Evolutionary conservation across 2,888 invertebrate species (phyloP), one percentile per base, ranked within the genome.

Genomic region (Physocephala rufipes): DNA sequence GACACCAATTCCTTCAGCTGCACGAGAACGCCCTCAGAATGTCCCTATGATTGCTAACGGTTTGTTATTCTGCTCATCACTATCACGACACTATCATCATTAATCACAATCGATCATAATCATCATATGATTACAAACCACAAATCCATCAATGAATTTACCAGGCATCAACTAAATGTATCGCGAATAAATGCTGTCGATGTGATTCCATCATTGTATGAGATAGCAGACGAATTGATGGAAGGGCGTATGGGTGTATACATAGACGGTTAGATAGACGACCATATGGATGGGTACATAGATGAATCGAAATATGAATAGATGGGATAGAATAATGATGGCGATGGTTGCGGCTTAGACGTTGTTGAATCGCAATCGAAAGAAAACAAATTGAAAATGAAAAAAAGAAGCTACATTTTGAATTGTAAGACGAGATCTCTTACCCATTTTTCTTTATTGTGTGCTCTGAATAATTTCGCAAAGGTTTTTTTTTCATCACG

Each of bases 21-120:
- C 26, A 67, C 49, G 21, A 13, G 55, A 55, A 28, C 58, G 16
- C 2, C 4, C 3, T n/a, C 19, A 26, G 24, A 16, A 26, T 24
- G 28, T 28, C 26, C 3, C 55, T 24, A 28, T 28, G 13, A 28
- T 51, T 30, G 19, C 19, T 51, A 9, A 4, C 2, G 51, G 24
- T 58, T 67, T 67, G 43, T 28, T 51, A 68, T 68, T 61, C 68
- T 30, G 36, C 21, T 36, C 68, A n/a, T 30, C 19, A 51, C 47
- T 15, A 19, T 21, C 21, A 28, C n/a, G 36, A 36, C 36, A 36
- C 49, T n/a, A n/a, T n/a, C n/a, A n/a, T 5, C 68, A 68, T 68
- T 49, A 68, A 68, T 68, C 68, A 68, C 49, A 61, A 68, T 68
- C 68, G 68, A 68, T 68, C 68, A 68, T 28, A 30, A 51, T 36